phyloP scores from a whole-genome alignment of 2,888 invertebrate genomes.

The Dasysyrphus albostriatus region DNA sequence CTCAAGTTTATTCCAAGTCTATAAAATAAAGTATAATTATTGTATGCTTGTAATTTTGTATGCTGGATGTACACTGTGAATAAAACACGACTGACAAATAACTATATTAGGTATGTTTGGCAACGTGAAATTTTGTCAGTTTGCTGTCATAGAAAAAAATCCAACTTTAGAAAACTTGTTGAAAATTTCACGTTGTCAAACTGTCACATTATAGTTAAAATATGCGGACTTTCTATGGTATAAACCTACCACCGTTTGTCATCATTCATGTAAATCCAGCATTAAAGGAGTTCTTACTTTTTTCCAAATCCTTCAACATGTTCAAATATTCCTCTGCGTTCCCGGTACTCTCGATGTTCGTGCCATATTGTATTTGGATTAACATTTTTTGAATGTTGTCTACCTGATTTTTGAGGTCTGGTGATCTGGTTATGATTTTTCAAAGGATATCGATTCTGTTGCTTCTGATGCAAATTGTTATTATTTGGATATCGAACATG shows the following conservation, averaged over 20 bases:
- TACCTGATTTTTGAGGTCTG: neutral
- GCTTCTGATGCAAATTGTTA: neutral
- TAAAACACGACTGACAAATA: too few species aligned
- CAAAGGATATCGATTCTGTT: neutral
- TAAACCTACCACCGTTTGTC: too few species aligned
- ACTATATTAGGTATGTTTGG: too few species aligned
- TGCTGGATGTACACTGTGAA: too few species aligned
- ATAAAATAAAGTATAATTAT: neutral
- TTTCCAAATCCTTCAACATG: slow-evolving; percentile 60
- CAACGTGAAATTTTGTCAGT: too few species aligned
- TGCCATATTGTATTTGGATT: slow-evolving; percentile 44
- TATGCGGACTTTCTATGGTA: too few species aligned
- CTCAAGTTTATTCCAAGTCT: slow-evolving; percentile 56
- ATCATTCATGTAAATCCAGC: neutral
- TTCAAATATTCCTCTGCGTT: slow-evolving; percentile 59
- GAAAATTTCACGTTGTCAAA: too few species aligned
- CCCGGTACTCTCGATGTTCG: slow-evolving; percentile 66
- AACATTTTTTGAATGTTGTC: neutral
- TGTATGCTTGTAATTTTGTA: too few species aligned
- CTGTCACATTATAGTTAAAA: too few species aligned
- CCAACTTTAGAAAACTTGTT: too few species aligned
- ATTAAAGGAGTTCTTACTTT: slow-evolving; percentile 20
- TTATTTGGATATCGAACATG: neutral
- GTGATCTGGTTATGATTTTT: neutral
- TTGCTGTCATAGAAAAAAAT: too few species aligned